phyloP scores from a whole-genome alignment of 2,888 invertebrate genomes.

The Cotesia congregata region DNA sequence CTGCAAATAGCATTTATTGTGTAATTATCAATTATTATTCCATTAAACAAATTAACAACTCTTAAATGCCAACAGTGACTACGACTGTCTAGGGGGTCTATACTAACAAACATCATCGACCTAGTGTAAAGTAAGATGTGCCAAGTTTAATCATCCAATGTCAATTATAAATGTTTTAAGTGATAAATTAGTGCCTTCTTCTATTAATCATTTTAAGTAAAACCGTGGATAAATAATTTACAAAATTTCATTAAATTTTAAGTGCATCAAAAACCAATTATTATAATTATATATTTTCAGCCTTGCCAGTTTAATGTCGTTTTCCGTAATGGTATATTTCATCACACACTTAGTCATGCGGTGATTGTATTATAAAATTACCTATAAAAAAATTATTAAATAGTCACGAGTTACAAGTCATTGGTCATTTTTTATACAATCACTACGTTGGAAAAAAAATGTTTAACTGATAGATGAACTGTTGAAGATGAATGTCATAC shows the following conservation, averaged over 20 bases:
- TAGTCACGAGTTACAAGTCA: not conserved
- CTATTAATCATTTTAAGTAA: not conserved
- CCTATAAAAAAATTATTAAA: not conserved
- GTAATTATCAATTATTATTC: not conserved
- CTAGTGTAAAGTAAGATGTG: not conserved
- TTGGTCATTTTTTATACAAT: not conserved
- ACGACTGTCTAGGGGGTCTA: not conserved
- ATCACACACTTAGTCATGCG: not conserved
- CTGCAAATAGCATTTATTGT: not conserved
- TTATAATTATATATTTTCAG: too few relatives aligned
- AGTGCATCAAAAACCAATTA: too few relatives aligned
- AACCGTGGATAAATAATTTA: not conserved
- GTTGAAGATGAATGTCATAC: conserved; percentile 44
- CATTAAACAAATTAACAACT: not conserved
- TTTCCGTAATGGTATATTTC: not conserved
- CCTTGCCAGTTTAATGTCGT: not conserved
- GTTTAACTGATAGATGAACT: not conserved
- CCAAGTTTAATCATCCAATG: not conserved
- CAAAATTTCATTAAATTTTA: too few relatives aligned
- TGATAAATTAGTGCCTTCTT: not conserved
- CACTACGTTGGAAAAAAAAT: not conserved
- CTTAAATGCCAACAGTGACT: not conserved
- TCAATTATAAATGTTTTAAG: not conserved
- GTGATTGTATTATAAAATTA: not conserved
- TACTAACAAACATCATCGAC: not conserved